A percentile compares a stretch with the other conserved stretches of the same genome.
Evolutionary conservation across 2,113 vertebrate genomes (phyloP).

Genomic region (Ochotona princeps): DNA sequence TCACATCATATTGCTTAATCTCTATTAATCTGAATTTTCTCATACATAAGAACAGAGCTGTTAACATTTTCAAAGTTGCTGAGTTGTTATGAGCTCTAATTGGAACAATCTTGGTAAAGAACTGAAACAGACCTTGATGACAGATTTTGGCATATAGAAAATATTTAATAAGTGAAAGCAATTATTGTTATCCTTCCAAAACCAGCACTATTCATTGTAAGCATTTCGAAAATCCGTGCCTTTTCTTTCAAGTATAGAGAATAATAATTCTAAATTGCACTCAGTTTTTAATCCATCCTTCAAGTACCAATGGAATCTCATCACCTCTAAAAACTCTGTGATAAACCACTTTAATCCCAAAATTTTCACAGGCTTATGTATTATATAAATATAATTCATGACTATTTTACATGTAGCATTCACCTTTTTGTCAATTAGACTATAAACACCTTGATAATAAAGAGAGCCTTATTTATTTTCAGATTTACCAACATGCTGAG

Average conservation of each 20-base stretch:
- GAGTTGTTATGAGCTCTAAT: neutral
- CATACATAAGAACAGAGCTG: neutral
- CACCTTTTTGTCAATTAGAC: neutral
- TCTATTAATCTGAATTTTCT: slow-evolving; percentile 35
- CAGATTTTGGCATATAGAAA: neutral
- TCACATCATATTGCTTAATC: slow-evolving; percentile 29
- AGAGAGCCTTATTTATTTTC: neutral
- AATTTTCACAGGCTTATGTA: neutral
- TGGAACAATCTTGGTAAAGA: neutral
- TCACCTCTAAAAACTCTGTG: neutral
- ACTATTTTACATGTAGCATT: neutral
- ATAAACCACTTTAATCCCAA: neutral
- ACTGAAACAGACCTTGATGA: neutral
- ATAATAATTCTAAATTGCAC: neutral
- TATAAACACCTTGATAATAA: neutral
- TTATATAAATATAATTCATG: neutral
- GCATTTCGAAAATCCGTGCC: neutral
- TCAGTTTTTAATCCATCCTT: neutral
- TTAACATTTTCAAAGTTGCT: neutral
- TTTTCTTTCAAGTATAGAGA: neutral
- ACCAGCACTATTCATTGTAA: neutral
- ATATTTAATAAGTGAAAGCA: neutral
- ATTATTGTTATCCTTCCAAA: slow-evolving; percentile 11
- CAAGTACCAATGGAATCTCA: neutral
- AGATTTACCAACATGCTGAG: slow-evolving; percentile 1